Conservation (phyloP, 2,113 vertebrate species). For the Vidua macroura region DNA sequence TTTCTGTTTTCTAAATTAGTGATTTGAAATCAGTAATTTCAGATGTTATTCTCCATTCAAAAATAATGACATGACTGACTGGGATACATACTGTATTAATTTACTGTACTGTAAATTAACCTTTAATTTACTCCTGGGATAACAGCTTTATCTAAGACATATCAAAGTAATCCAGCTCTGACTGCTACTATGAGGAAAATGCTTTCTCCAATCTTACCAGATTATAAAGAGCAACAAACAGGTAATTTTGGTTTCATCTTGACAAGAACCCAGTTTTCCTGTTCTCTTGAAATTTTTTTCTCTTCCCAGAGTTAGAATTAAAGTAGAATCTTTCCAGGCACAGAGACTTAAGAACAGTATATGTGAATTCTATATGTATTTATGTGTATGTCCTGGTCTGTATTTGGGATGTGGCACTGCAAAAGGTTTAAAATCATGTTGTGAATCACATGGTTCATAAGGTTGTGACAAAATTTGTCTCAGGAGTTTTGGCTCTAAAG, state of each 20-base stretch:
- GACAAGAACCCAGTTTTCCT: background rate
- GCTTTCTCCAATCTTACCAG: background rate
- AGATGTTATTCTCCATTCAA: background rate
- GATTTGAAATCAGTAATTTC: conserved; percentile 19
- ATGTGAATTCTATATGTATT: background rate
- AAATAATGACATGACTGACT: background rate
- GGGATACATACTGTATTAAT: background rate
- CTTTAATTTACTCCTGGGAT: background rate
- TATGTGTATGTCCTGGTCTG: background rate
- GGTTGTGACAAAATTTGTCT: background rate
- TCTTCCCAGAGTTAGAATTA: background rate
- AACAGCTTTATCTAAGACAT: background rate
- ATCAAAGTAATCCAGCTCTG: background rate
- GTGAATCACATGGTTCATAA: background rate
- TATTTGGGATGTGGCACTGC: background rate
- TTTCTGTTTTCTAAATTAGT: background rate
- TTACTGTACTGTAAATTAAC: background rate
- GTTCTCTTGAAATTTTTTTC: background rate
- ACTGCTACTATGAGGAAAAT: background rate
- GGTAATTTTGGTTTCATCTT: background rate
- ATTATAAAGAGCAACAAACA: background rate
- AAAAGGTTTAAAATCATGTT: background rate
- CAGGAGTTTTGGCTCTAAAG: background rate
- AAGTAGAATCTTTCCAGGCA: background rate
- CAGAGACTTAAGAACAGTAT: background rate